These are phyloP conservation scores for Theocolax elegans DNA, from an alignment of 1,140 invertebrate genomes.

Conservation along the genomic window DNA sequence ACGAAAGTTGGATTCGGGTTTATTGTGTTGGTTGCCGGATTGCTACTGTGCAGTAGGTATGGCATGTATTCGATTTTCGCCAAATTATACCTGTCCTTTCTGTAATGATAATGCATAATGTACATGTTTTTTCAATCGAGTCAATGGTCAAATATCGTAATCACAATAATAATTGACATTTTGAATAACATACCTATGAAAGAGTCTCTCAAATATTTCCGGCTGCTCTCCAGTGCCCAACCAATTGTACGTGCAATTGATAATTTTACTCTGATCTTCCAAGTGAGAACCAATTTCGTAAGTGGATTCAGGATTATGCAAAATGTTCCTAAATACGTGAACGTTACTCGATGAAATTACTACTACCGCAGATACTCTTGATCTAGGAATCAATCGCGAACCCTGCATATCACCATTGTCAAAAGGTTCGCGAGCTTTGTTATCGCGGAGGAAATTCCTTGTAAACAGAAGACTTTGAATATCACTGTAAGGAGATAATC, in stretches of 20 bases:
- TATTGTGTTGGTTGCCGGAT: constrained; percentile 82
- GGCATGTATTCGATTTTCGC: constrained; percentile 89
- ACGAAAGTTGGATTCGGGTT: constrained; percentile 79
- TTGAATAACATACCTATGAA: constrained; percentile 73
- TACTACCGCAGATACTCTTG: constrained; percentile 88
- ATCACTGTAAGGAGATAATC: constrained; percentile 86
- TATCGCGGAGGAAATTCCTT: constrained; percentile 88
- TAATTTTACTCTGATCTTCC: constrained; percentile 91
- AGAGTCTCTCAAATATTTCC: constrained; percentile 83
- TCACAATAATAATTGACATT: background rate
- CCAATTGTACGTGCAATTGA: constrained; percentile 96
- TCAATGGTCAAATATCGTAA: background rate
- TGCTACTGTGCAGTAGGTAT: constrained; percentile 85
- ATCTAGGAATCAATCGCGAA: constrained; percentile 83
- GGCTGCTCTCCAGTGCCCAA: constrained; percentile 83
- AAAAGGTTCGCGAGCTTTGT: constrained; percentile 90
- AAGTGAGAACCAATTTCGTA: constrained; percentile 97
- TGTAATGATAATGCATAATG: constrained; percentile 35
- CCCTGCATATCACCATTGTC: constrained; percentile 72
- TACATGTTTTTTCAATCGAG: constrained; percentile 9
- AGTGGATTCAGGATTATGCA: constrained; percentile 88
- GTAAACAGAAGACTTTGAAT: constrained; percentile 86
- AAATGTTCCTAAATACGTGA: constrained; percentile 88
- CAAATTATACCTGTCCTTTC: constrained; percentile 92
- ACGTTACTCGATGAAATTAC: constrained; percentile 93